phyloP scores from a whole-genome alignment of 2,888 invertebrate species.

The Volucella inflata region DNA sequence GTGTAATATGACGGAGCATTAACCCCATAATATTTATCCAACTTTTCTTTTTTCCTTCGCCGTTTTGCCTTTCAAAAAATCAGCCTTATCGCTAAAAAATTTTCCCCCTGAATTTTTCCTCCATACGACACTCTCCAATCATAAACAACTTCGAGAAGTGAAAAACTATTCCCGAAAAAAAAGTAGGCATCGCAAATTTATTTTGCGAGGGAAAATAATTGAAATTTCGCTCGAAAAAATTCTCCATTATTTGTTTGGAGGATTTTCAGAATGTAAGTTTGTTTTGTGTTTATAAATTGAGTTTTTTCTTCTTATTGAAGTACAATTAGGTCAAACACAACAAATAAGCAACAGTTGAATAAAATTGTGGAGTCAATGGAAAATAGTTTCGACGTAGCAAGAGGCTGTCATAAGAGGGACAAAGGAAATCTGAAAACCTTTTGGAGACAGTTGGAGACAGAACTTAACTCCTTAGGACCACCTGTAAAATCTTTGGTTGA shows the following conservation, averaged over 20 bases:
- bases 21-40: too few relatives aligned
- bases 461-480: neutral
- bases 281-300: neutral
- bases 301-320: neutral
- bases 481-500: neutral
- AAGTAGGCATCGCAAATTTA: too few relatives aligned
- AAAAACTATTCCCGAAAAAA: too few relatives aligned
- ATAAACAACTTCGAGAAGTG: too few relatives aligned
- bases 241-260: neutral
- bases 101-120: too few relatives aligned
- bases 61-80: too few relatives aligned
- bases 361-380: neutral
- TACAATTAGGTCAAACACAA: neutral
- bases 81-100: too few relatives aligned
- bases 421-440: neutral
- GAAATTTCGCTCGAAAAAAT: too few relatives aligned
- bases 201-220: too few relatives aligned
- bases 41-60: too few relatives aligned
- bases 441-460: neutral
- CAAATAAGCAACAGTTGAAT: neutral
- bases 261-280: constrained; percentile 1
- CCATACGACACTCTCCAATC: too few relatives aligned
- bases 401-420: neutral
- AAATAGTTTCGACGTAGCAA: constrained; percentile 1
- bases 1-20: too few relatives aligned